Evolutionary conservation across 2,113 vertebrate genomes (phyloP), one percentile per base, ranked within the genome.

Genomic region (Chaetodon trifascialis): DNA sequence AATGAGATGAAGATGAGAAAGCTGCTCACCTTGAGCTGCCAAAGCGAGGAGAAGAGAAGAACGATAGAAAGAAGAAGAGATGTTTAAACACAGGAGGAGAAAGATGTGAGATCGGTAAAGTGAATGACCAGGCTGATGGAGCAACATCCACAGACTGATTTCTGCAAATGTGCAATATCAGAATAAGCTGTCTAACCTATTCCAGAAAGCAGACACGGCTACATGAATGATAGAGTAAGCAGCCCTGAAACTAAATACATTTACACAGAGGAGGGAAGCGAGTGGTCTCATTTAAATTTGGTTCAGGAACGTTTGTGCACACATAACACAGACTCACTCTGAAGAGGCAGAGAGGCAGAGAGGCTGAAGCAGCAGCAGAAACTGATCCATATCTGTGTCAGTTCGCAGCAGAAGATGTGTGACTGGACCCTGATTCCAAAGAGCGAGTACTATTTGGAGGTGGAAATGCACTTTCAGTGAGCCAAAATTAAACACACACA

Each of bases 221-320:
- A 40, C 40, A 56, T 21, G 63, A 82, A 85, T 69, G 38, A 68
- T 38, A 30, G 17, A 67, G 49, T 34, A 58, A 84, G 73, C 74
- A 66, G 63, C 60, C 58, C 58, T 42, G 34, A 81, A 54, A 66
- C 42, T 17, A 68, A 56, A 10, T 46, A 25, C 75, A 59, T 42
- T 30, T 46, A 34, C 8, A 25, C 0, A 0, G n/a, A 63, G 72
- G 40, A 73, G 38, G 51, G 67, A 60, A 82, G 16, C 10, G 54
- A 83, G 36, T 8, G 12, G 14, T 51, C 52, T 72, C 47, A 3
- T 74, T 70, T 55, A 46, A 40, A 64, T 65, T 11, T 34, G 11
- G 17, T 21, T 34, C 65, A 60, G 64, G 30, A 60, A 60, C 34
- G 63, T 40, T 56, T 71, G 62, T 54, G 40, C 44, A 34, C 47